These are phyloP conservation scores for Vandiemenella viatica DNA, from an alignment of 2,888 invertebrate genomes.

Conservation along the genomic window DNA sequence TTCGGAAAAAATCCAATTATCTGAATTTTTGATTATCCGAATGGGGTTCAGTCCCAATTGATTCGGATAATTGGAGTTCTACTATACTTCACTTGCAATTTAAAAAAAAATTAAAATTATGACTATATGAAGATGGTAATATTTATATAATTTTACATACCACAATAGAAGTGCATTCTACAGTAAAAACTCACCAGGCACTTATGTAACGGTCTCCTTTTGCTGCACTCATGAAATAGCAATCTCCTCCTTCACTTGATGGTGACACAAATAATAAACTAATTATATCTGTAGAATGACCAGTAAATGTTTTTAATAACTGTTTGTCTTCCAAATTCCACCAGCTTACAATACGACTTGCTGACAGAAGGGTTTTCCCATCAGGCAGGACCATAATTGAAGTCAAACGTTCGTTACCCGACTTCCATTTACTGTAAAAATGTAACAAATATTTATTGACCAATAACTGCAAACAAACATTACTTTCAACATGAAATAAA, in stretches of 20 bases:
- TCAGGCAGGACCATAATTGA: conserved; percentile 43
- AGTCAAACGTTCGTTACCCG: conserved; percentile 40
- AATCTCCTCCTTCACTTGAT: conserved; percentile 21
- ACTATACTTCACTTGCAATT: too few species aligned
- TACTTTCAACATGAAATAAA: conserved; percentile 25
- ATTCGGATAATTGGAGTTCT: too few species aligned
- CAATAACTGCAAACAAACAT: conserved; percentile 12
- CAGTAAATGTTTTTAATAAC: conserved; percentile 44
- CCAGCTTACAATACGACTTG: conserved; percentile 36
- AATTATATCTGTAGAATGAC: conserved; percentile 43
- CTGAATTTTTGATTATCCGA: too few species aligned
- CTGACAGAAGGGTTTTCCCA: conserved; percentile 25
- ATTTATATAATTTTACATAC: too few species aligned
- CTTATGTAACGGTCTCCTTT: conserved; percentile 22
- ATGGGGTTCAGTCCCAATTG: too few species aligned
- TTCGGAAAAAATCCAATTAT: too few species aligned
- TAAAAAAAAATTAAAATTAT: too few species aligned
- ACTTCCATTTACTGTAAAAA: conserved; percentile 48
- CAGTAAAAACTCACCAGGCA: conserved; percentile 23
- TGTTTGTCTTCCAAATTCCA: conserved; percentile 46
- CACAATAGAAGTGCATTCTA: too few species aligned
- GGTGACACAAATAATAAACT: conserved; percentile 28
- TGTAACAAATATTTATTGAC: conserved; percentile 11
- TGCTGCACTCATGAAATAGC: conserved; percentile 30
- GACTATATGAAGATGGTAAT: too few species aligned